phyloP scores from a whole-genome alignment of 1,140 invertebrate genomes.

The Dinoponera quadriceps region DNA sequence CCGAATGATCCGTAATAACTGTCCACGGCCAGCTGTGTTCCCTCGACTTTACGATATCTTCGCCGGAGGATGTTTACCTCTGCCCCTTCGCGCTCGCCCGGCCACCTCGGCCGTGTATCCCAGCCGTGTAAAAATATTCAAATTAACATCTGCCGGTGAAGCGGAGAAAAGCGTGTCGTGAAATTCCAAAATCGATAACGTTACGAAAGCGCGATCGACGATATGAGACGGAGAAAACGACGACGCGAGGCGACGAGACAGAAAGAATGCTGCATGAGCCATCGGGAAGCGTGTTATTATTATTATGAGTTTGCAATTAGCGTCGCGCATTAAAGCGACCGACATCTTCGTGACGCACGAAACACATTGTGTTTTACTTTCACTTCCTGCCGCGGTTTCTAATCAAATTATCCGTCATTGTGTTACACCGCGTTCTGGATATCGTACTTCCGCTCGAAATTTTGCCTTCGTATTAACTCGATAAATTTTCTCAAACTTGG shows the following conservation, averaged over 20 bases:
- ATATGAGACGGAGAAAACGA: neutral
- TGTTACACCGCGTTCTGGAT: neutral
- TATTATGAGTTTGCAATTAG: conserved; percentile 33
- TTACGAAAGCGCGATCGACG: conserved; percentile 21
- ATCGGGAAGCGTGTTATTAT: conserved; percentile 33
- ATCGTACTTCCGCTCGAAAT: neutral
- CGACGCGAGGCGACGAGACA: conserved; percentile 5
- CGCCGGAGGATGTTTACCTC: conserved; percentile 20
- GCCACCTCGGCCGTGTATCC: neutral
- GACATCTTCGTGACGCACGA: conserved; percentile 22
- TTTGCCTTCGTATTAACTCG: too few species aligned
- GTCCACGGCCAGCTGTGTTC: conserved; percentile 54
- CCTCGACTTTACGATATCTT: conserved; percentile 53
- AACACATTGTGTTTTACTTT: conserved; percentile 44
- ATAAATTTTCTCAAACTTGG: too few species aligned
- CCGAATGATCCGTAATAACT: conserved; percentile 64
- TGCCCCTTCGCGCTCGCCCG: neutral
- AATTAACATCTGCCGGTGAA: conserved; percentile 41
- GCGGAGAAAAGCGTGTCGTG: neutral
- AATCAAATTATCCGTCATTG: conserved; percentile 23
- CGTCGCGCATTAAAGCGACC: conserved; percentile 17
- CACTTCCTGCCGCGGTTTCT: conserved; percentile 41
- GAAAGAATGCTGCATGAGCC: conserved; percentile 3
- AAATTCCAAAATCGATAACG: conserved; percentile 20
- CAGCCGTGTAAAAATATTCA: conserved; percentile 37